Percentiles rank a stretch among this genome's conserved stretches.
Evolutionary conservation across 2,888 invertebrate species (phyloP).

Genomic region (Lasioglossum malachurum): DNA sequence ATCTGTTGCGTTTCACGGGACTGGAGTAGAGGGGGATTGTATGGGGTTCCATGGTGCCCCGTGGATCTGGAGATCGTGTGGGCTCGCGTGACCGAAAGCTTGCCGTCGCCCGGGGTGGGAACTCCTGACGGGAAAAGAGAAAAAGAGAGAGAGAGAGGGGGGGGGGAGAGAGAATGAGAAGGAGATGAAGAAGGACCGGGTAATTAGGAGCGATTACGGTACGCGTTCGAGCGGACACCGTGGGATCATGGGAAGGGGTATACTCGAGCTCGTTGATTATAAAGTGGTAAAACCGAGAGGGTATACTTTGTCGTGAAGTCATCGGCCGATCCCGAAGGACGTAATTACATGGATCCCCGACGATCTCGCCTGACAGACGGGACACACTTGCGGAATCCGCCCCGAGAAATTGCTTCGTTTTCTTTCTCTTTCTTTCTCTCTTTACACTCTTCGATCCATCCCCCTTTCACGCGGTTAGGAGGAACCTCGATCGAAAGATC

Average conservation of each 20-base stretch:
- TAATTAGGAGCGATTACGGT: slow-evolving; percentile 57
- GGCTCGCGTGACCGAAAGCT: slow-evolving; percentile 48
- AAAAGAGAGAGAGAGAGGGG: neutral
- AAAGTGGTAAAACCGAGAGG: slow-evolving; percentile 45
- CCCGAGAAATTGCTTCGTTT: slow-evolving; percentile 14
- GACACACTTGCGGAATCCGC: slow-evolving; percentile 2
- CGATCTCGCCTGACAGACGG: slow-evolving; percentile 11
- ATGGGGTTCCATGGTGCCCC: neutral
- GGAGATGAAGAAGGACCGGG: slow-evolving; percentile 14
- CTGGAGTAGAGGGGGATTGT: neutral
- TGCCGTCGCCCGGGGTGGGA: slow-evolving; percentile 12
- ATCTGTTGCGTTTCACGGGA: neutral
- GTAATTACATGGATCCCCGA: slow-evolving; percentile 43
- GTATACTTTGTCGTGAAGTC: slow-evolving; percentile 44
- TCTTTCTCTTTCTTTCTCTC: neutral
- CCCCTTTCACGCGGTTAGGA: neutral
- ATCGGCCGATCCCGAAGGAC: slow-evolving; percentile 31
- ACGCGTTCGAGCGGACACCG: slow-evolving; percentile 34
- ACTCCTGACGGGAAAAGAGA: neutral
- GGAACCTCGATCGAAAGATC: neutral
- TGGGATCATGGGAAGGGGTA: slow-evolving; percentile 4
- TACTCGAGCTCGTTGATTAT: slow-evolving; percentile 45
- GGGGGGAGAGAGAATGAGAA: neutral
- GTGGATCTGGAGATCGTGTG: neutral
- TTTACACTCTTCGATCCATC: neutral